Evolutionary conservation across 2,113 vertebrate species (phyloP), one percentile per base, ranked within the genome.

Genomic region (Genyomyrus donnyi): DNA sequence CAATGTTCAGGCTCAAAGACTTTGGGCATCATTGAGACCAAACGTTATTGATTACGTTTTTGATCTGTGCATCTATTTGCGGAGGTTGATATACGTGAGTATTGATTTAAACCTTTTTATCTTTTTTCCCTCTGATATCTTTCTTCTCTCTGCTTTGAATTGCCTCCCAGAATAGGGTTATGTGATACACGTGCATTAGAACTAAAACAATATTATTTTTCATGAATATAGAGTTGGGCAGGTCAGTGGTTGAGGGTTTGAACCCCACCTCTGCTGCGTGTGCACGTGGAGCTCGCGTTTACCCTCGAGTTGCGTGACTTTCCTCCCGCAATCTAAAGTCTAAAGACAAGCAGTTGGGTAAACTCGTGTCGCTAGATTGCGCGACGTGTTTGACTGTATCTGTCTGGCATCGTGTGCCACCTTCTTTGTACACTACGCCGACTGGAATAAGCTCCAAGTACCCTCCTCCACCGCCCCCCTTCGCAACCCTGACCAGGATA

Each of bases 1-100:
- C n/a, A 19, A n/a, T 52, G 27, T 87, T 15, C 24, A 17, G 49
- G 27, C 46, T 35, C 11, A 87, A 46, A 88, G 52, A 15, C 87
- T 56, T 10, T 15, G 35, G 31, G 35, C 11, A 85, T 52, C 89
- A 83, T 53, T 84, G 50, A 89, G 80, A 48, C 50, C 89, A 58
- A 62, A 58, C 19, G 31, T 39, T 62, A 88, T 88, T 45, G 87
- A 89, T 58, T 17, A 24, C 49, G 19, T 56, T 87, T 85, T 89
- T 85, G 89, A 62, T 62, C 39, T 85, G 50, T 58, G 89, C 39
- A 85, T 89, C 50, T 85, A 62, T 85, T 89, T 50, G 83, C 83
- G 13, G 35, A 13, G 45, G 39, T n/a, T 46, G 80, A 89, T 46
- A n/a, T 53, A 89, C 77, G n/a, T 85, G 50, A 10, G 39, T 62